A percentile compares a stretch with the other conserved stretches of the same genome.
These are phyloP conservation scores for Hesperophylax magnus DNA, from an alignment of 1,140 invertebrate genomes.

Conservation along the genomic window DNA sequence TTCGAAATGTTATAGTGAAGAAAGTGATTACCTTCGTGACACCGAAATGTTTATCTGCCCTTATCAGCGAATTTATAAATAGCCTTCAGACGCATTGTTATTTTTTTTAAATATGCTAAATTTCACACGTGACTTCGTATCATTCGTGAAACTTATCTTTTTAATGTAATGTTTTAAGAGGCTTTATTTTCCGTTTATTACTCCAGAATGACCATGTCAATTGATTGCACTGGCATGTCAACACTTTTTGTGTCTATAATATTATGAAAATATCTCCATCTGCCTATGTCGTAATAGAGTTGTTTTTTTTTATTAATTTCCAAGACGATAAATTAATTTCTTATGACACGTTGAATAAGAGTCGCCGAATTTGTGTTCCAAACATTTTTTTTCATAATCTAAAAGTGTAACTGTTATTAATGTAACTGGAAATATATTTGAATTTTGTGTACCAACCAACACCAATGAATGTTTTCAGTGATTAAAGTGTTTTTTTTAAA, in stretches of 20 bases:
- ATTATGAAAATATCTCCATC: too few relatives aligned
- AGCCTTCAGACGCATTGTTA: too few relatives aligned
- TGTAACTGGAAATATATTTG: not conserved
- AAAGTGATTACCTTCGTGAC: slow-evolving; percentile 26
- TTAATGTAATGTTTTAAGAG: too few relatives aligned
- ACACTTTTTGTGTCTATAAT: too few relatives aligned
- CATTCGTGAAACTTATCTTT: too few relatives aligned
- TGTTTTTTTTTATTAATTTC: too few relatives aligned
- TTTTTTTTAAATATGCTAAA: too few relatives aligned
- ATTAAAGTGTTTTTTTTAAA: not conserved
- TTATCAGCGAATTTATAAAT: not conserved
- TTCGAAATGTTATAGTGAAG: slow-evolving; percentile 1
- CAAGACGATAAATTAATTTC: not conserved
- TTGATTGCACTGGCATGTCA: too few relatives aligned
- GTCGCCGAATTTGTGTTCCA: not conserved
- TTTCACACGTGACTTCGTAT: too few relatives aligned
- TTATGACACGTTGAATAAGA: not conserved
- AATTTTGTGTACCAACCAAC: not conserved
- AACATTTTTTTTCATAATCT: not conserved
- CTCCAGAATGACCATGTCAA: too few relatives aligned
- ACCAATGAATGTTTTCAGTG: not conserved
- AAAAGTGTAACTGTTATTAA: not conserved
- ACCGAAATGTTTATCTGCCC: slow-evolving; percentile 1
- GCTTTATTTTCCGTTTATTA: too few relatives aligned
- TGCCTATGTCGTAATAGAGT: too few relatives aligned